Conservation (phyloP, 2,113 vertebrate species). For the Perognathus longimembris region DNA sequence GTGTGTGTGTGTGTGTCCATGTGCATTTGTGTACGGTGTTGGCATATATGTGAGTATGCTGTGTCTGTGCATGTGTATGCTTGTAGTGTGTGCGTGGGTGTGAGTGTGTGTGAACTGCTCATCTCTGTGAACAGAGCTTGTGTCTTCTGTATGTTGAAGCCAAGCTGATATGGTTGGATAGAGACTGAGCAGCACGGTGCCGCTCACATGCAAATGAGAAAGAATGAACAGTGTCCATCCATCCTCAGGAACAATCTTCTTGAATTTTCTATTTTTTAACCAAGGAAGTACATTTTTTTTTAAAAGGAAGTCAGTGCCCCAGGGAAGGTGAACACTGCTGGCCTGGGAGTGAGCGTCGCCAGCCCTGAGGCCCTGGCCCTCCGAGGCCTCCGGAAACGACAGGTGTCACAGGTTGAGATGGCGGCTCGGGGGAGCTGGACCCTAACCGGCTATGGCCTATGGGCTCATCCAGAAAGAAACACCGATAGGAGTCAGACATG, state of each 20-base stretch:
- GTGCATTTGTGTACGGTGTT: too few species aligned
- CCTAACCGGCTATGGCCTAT: background rate
- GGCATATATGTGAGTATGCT: too few species aligned
- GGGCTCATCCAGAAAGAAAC: background rate
- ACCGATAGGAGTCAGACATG: too few species aligned
- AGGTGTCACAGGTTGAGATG: background rate
- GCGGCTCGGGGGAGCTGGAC: background rate
- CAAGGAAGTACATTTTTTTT: background rate
- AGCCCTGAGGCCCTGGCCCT: background rate
- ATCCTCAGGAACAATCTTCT: background rate
- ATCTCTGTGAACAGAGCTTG: background rate
- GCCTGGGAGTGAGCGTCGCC: background rate
- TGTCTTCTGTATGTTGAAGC: background rate
- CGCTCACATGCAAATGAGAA: background rate
- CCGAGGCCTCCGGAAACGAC: too few species aligned
- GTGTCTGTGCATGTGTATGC: background rate
- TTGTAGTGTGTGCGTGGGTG: background rate
- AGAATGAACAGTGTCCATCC: background rate
- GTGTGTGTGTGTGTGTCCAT: too few species aligned
- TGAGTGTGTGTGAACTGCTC: background rate
- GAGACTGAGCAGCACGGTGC: too few species aligned
- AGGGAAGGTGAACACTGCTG: background rate
- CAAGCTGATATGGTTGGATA: too few species aligned
- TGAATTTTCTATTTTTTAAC: background rate
- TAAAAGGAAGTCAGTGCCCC: background rate